These are phyloP conservation scores for Crocallis elinguaria DNA, from an alignment of 2,888 invertebrate species.

Conservation along the genomic window DNA sequence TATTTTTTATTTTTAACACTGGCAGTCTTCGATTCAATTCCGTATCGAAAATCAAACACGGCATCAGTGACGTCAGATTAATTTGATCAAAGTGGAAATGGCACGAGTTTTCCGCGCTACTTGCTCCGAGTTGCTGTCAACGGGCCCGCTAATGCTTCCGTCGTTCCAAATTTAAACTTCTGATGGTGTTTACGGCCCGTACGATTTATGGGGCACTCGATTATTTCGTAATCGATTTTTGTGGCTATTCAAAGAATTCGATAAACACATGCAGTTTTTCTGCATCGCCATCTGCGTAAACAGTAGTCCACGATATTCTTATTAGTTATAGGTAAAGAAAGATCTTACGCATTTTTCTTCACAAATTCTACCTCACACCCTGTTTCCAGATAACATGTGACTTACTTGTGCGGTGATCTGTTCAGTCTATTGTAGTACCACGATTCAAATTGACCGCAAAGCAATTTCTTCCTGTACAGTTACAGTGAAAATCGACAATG, in stretches of 20 bases:
- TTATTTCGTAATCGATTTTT: slow-evolving; percentile 52
- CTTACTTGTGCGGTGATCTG: slow-evolving; percentile 50
- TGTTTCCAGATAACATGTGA: slow-evolving; percentile 46
- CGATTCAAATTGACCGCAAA: slow-evolving; percentile 54
- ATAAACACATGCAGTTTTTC: slow-evolving; percentile 21
- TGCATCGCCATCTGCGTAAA: slow-evolving; percentile 25
- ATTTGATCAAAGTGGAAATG: slow-evolving; percentile 80
- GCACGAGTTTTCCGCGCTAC: slow-evolving; percentile 71
- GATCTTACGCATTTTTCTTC: slow-evolving; percentile 6
- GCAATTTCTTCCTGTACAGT: slow-evolving; percentile 69
- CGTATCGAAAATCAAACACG: slow-evolving; percentile 51
- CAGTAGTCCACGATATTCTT: no score
- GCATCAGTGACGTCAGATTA: slow-evolving; percentile 69
- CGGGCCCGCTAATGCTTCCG: slow-evolving; percentile 80
- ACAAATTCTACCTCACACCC: slow-evolving; percentile 1
- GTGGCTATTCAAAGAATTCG: slow-evolving; percentile 24
- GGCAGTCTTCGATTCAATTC: slow-evolving; percentile 47
- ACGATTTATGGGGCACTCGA: slow-evolving; percentile 63
- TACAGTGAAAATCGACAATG: slow-evolving; percentile 71
- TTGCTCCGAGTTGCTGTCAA: slow-evolving; percentile 77
- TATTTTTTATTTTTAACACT: neutral
- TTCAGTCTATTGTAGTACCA: slow-evolving; percentile 29
- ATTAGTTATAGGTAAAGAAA: neutral
- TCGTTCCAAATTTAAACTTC: slow-evolving; percentile 79
- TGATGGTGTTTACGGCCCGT: slow-evolving; percentile 70